These are phyloP conservation scores for Oxycera nigricornis DNA, from an alignment of 2,888 invertebrate genomes.

Conservation along the genomic window DNA sequence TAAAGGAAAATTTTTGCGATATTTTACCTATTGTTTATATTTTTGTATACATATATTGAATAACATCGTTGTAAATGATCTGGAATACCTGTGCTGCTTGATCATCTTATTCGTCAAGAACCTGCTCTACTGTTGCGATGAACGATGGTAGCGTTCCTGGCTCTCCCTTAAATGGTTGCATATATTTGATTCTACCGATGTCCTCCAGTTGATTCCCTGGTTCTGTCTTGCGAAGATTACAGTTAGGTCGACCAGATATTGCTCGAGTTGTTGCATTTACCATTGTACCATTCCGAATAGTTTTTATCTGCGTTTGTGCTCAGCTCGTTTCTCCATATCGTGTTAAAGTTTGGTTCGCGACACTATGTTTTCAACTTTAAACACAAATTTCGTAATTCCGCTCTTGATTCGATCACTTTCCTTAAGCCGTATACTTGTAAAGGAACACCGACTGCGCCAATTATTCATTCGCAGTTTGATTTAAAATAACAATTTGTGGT, in stretches of 20 bases:
- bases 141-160: too few species aligned
- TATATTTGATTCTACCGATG: not conserved
- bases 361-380: too few species aligned
- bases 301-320: not conserved
- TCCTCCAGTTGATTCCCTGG: not conserved
- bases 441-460: not conserved
- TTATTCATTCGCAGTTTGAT: too few species aligned
- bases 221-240: not conserved
- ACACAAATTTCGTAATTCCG: not conserved
- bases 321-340: not conserved
- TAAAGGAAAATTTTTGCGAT: too few species aligned
- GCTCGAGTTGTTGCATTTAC: not conserved
- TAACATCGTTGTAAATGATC: too few species aligned
- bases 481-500: too few species aligned
- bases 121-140: too few species aligned
- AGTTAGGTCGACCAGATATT: not conserved
- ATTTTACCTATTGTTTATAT: too few species aligned
- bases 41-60: too few species aligned
- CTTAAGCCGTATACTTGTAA: not conserved
- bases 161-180: too few species aligned
- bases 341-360: not conserved
- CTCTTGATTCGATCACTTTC: not conserved
- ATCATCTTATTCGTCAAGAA: too few species aligned
- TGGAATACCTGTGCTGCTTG: too few species aligned
- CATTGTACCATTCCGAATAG: not conserved